phyloP scores from a whole-genome alignment of 2,888 invertebrate genomes.

The Odontomyia ornata region DNA sequence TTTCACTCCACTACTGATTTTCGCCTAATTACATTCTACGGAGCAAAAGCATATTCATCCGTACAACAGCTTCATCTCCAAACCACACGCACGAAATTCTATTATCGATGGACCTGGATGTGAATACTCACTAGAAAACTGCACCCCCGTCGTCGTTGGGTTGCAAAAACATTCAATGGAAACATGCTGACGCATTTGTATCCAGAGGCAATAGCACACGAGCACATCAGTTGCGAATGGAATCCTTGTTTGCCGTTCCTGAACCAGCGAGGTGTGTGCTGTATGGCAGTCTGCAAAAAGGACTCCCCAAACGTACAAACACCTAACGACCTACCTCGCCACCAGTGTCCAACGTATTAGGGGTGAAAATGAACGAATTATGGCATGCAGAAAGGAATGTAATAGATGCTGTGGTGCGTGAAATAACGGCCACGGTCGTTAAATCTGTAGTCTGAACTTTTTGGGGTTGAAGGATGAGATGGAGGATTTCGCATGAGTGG shows the following conservation, averaged over 20 bases:
- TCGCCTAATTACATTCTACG: constrained; percentile 18
- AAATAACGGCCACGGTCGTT: constrained; percentile 33
- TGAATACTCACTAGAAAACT: neutral
- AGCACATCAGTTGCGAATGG: no score
- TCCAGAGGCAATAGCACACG: neutral
- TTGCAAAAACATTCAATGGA: no score
- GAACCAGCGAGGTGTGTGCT: neutral
- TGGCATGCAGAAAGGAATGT: constrained; percentile 11
- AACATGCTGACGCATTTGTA: no score
- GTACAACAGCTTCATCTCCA: constrained; percentile 5
- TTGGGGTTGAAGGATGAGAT: neutral
- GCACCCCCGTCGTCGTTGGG: no score
- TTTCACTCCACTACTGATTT: constrained; percentile 23
- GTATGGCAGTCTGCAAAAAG: neutral
- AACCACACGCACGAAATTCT: neutral
- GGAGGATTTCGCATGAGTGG: neutral
- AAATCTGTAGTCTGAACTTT: constrained; percentile 19
- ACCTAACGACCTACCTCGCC: neutral
- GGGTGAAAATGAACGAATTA: constrained; percentile 19
- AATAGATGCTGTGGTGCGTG: constrained; percentile 32
- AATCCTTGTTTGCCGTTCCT: no score
- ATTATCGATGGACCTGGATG: constrained; percentile 6
- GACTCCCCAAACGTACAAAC: neutral
- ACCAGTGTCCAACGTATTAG: neutral
- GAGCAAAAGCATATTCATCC: constrained; percentile 6